Evolutionary conservation across 2,113 vertebrate genomes (phyloP).

Genomic region (Chaetops frenatus): DNA sequence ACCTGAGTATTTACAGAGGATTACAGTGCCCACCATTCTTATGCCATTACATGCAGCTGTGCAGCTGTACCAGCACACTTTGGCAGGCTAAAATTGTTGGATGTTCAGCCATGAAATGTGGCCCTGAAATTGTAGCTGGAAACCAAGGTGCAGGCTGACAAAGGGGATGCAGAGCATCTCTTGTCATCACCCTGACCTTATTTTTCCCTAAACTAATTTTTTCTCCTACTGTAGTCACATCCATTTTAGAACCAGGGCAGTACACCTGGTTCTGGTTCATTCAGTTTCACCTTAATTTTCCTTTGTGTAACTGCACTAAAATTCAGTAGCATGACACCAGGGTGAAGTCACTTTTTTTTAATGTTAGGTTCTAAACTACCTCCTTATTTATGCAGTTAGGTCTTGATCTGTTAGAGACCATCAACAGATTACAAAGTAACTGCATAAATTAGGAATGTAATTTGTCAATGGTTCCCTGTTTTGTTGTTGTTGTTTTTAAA

Average conservation of each 20-base stretch:
- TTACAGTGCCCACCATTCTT: neutral
- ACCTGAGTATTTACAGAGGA: neutral
- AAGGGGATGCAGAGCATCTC: neutral
- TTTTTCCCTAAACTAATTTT: neutral
- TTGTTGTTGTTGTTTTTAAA: neutral
- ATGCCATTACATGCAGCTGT: fast-evolving
- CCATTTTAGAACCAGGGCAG: neutral
- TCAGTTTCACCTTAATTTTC: neutral
- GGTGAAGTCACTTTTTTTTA: neutral
- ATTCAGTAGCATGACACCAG: neutral
- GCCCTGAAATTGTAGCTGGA: neutral
- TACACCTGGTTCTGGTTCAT: neutral
- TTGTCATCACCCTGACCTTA: neutral
- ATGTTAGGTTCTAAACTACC: neutral
- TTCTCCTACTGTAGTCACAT: neutral
- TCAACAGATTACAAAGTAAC: neutral
- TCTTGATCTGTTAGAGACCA: neutral
- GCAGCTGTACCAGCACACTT: neutral
- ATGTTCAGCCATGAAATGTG: neutral
- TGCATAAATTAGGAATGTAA: neutral
- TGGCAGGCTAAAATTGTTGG: neutral
- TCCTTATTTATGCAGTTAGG: slow-evolving; percentile 15
- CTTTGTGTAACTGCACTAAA: neutral
- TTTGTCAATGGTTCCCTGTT: neutral
- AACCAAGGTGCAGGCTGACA: neutral